phyloP scores from a whole-genome alignment of 1,140 invertebrate species.

The Asbolus verrucosus region DNA sequence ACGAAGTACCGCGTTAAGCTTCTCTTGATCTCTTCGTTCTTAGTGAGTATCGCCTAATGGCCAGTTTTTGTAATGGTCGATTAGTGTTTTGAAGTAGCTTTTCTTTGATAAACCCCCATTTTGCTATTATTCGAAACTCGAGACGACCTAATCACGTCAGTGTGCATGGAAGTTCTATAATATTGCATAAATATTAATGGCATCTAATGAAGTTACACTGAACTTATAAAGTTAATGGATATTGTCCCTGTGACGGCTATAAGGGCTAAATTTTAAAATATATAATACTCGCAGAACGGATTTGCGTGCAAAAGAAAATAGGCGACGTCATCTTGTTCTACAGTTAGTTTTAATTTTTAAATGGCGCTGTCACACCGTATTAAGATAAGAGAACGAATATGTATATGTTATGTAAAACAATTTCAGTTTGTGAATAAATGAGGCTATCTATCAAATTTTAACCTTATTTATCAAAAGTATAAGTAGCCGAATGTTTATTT shows the following conservation, averaged over 20 bases:
- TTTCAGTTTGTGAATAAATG: slow-evolving; percentile 31
- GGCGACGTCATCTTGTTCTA: slow-evolving; percentile 19
- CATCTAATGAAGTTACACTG: slow-evolving; percentile 25
- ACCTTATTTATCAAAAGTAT: too few species aligned
- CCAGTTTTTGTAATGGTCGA: background rate
- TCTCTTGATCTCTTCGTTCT: background rate
- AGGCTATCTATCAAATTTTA: slow-evolving; percentile 27
- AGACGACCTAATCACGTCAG: too few species aligned
- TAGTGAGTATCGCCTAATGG: background rate
- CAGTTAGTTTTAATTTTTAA: slow-evolving; percentile 32
- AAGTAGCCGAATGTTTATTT: slow-evolving; percentile 23
- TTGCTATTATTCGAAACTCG: slow-evolving; percentile 20
- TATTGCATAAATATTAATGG: slow-evolving; percentile 31
- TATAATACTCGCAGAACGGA: slow-evolving; percentile 12
- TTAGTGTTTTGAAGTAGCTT: too few species aligned
- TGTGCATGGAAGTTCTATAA: too few species aligned
- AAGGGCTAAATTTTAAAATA: slow-evolving; percentile 23
- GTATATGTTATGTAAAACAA: slow-evolving; percentile 14
- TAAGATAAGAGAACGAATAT: slow-evolving; percentile 19
- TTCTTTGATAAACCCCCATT: too few species aligned
- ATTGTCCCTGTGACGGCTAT: background rate
- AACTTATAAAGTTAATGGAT: slow-evolving; percentile 25
- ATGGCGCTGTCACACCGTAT: slow-evolving; percentile 34
- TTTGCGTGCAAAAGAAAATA: slow-evolving; percentile 17
- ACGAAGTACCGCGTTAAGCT: slow-evolving; percentile 18